Percentiles rank a stretch among this genome's conserved stretches.
phyloP scores from a whole-genome alignment of 2,797 vertebrate species.

The Phalanger gymnotis region DNA sequence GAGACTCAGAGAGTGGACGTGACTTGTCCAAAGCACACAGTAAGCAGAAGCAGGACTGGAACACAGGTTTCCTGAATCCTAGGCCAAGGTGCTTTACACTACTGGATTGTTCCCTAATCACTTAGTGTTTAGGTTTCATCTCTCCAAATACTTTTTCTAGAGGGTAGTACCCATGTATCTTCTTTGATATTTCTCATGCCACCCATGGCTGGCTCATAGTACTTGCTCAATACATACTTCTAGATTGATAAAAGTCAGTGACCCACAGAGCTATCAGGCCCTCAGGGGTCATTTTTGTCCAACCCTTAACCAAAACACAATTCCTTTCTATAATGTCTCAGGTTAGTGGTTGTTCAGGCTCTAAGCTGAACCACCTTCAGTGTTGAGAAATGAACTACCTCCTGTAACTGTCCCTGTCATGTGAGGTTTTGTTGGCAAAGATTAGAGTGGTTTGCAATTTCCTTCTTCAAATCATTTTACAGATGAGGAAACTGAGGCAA shows the following conservation, averaged over 20 bases:
- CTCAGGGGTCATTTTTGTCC: not conserved
- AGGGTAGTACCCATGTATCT: not conserved
- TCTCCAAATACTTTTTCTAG: not conserved
- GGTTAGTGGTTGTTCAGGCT: not conserved
- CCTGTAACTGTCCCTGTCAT: not conserved
- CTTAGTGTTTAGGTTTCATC: not conserved
- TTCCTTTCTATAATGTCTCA: not conserved
- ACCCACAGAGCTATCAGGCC: not conserved
- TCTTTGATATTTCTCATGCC: not conserved
- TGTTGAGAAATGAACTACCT: not conserved
- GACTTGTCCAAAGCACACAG: not conserved
- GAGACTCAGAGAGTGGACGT: not conserved
- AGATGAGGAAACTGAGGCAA: not conserved
- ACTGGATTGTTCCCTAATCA: not conserved
- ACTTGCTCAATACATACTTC: not conserved
- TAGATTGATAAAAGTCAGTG: not conserved
- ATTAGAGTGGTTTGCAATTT: not conserved
- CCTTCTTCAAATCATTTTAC: not conserved
- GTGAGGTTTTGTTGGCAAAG: not conserved
- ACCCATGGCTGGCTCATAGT: not conserved
- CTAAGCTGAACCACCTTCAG: not conserved
- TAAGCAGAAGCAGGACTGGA: not conserved
- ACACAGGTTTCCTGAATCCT: not conserved
- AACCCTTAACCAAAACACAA: not conserved
- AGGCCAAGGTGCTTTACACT: not conserved